Percentiles rank a stretch among this genome's conserved stretches.
phyloP scores from a whole-genome alignment of 1,140 invertebrate species.

The silkworm (Bombyx mori) region ASM3026992v2 NC_085131.1:9479501-9480000 shows the following conservation, averaged over 20 bases:
- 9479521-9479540: slow-evolving; percentile 64
- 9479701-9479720: slow-evolving; percentile 58
- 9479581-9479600: slow-evolving; percentile 54
- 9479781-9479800: slow-evolving; percentile 53
- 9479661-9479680: slow-evolving; percentile 51
- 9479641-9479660: slow-evolving; percentile 45
- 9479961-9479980: slow-evolving; percentile 67
- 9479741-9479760: slow-evolving; percentile 45
- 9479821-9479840: slow-evolving; percentile 56
- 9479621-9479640: slow-evolving; percentile 45
- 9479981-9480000: slow-evolving; percentile 63
- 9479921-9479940: slow-evolving; percentile 57
- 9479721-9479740: slow-evolving; percentile 53
- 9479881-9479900: slow-evolving; percentile 45
- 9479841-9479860: slow-evolving; percentile 47
- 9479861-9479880: slow-evolving; percentile 32
- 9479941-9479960: slow-evolving; percentile 50
- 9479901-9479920: slow-evolving; percentile 48
- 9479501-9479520: slow-evolving; percentile 63
- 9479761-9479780: slow-evolving; percentile 53
- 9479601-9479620: slow-evolving; percentile 44
- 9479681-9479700: slow-evolving; percentile 53
- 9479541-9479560: slow-evolving; percentile 57
- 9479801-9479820: slow-evolving; percentile 60
- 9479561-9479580: slow-evolving; percentile 47